Conservation (phyloP, 2,888 invertebrate genomes). For the Megamerina dolium region DNA sequence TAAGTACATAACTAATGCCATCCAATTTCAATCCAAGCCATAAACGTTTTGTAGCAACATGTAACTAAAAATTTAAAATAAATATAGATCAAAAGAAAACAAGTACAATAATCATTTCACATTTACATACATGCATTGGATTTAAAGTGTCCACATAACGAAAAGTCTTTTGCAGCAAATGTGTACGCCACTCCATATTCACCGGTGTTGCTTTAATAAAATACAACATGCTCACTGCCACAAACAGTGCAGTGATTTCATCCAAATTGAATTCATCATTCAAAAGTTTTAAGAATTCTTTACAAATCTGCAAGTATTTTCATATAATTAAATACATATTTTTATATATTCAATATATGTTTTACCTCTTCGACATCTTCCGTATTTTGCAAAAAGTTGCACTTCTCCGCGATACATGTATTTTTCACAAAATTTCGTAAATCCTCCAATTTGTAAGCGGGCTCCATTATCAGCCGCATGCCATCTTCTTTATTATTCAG, state of each 20-base stretch:
- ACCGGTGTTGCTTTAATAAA: constrained; percentile 20
- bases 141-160: constrained; percentile 27
- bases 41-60: constrained; percentile 27
- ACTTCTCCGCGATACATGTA: constrained; percentile 18
- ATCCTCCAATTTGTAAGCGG: constrained; percentile 15
- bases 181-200: constrained; percentile 25
- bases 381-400: constrained; percentile 14
- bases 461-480: constrained; percentile 21
- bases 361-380: constrained; percentile 18
- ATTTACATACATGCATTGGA: constrained; percentile 27
- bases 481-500: constrained; percentile 23
- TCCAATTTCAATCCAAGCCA: constrained; percentile 23
- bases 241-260: constrained; percentile 26
- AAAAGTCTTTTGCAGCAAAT: constrained; percentile 28
- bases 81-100: too few species aligned
- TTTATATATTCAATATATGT: not conserved
- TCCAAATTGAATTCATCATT: constrained; percentile 25
- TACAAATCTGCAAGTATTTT: constrained; percentile 60
- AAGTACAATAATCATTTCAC: too few species aligned
- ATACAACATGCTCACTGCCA: constrained; percentile 22
- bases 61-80: constrained; percentile 19
- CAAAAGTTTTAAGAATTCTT: constrained; percentile 19
- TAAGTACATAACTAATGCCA: constrained; percentile 19
- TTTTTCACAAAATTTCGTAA: constrained; percentile 17
- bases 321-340: not conserved